These are phyloP conservation scores for Pipistrellus nathusii DNA, from an alignment of 2,797 vertebrate species.

Conservation along the genomic window DNA sequence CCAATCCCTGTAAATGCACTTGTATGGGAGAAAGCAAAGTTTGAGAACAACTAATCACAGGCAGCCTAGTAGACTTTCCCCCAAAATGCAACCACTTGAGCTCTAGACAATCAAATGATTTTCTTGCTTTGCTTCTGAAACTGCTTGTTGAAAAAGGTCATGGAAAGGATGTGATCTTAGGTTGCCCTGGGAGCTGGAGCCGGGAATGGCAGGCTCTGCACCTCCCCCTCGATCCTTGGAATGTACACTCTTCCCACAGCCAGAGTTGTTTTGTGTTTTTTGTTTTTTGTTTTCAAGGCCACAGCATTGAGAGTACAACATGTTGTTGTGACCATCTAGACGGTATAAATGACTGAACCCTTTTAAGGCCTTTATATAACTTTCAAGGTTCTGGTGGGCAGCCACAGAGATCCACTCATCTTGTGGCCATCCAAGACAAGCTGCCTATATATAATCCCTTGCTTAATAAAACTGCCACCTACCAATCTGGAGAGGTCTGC, in stretches of 20 bases:
- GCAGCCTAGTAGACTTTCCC: not conserved
- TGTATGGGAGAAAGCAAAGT: not conserved
- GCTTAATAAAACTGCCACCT: not conserved
- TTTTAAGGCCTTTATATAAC: not conserved
- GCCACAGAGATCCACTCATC: not conserved
- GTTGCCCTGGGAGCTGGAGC: not conserved
- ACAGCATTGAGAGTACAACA: not conserved
- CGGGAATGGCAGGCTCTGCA: rapidly evolving
- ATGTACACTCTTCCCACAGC: not conserved
- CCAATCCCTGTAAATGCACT: not conserved
- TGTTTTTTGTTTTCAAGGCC: not conserved
- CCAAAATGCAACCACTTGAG: not conserved
- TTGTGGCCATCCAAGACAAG: not conserved
- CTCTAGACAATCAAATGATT: not conserved
- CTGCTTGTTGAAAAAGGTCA: not conserved
- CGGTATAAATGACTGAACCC: not conserved
- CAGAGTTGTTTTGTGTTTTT: not conserved
- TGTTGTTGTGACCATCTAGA: not conserved
- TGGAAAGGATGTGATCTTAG: not conserved
- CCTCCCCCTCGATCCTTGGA: not conserved
- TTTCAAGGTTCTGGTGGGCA: not conserved
- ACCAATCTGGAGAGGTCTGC: not conserved
- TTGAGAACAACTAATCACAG: not conserved
- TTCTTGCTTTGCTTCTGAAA: not conserved
- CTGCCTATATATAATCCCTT: not conserved